A percentile compares a stretch with the other conserved stretches of the same genome.
These are phyloP conservation scores for Lycophotia porphyrea DNA, from an alignment of 2,888 invertebrate species.

Conservation along the genomic window DNA sequence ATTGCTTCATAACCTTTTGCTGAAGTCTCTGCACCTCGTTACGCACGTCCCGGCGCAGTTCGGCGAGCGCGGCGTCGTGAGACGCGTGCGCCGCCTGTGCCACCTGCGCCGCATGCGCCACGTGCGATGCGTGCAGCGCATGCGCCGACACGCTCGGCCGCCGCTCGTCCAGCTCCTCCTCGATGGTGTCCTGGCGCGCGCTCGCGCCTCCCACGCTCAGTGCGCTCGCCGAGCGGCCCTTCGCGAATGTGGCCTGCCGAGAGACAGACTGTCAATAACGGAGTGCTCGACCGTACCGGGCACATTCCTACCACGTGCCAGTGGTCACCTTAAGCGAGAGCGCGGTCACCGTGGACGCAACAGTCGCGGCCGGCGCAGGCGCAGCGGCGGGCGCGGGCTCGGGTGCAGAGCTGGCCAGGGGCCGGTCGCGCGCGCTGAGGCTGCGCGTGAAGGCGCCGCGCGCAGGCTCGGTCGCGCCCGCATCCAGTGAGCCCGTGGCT, in stretches of 20 bases:
- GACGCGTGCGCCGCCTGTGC: conserved; percentile 80
- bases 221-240: conserved; percentile 76
- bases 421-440: conserved; percentile 83
- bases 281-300: background rate
- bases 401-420: conserved; percentile 62
- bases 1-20: conserved; percentile 76
- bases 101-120: conserved; percentile 85
- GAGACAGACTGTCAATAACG: background rate
- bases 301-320: background rate
- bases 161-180: conserved; percentile 73
- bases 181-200: conserved; percentile 72
- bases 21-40: conserved; percentile 86
- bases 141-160: conserved; percentile 66
- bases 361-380: conserved; percentile 73
- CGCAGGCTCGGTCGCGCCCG: conserved; percentile 89
- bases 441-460: conserved; percentile 87
- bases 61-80: conserved; percentile 90
- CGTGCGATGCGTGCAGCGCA: conserved; percentile 70
- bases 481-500: conserved; percentile 94
- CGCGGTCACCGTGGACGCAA: conserved; percentile 53
- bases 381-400: conserved; percentile 58
- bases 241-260: conserved; percentile 81
- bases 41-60: conserved; percentile 83
- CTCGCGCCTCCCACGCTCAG: conserved; percentile 82
- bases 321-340: conserved; percentile 63